Evolutionary conservation across 2,113 vertebrate genomes (phyloP), one percentile per base, ranked within the genome.

Genomic region (Labeo rohita): DNA sequence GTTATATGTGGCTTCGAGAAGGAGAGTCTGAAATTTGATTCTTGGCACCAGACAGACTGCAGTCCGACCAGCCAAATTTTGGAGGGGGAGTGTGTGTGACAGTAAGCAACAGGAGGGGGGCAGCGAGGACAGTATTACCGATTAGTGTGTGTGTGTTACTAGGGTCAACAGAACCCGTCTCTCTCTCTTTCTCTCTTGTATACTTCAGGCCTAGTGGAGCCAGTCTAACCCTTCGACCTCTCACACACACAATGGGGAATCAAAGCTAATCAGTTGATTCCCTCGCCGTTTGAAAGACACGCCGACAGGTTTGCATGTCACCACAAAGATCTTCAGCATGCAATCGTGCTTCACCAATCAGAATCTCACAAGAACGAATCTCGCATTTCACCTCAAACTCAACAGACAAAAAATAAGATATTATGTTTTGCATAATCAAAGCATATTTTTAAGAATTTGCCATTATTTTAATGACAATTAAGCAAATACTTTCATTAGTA

Each of bases 41-140:
- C 94, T 93, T 95, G 95, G 96, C 96, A 96, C 96, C 96, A 97
- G 96, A 95, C 95, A 96, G 96, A 94, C 96, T 97, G 96, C 73
- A 89, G 90, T 63, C 87, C 73, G 78, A 79, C 34, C 78, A 83
- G 77, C 66, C 84, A 77, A 83, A 75, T 87, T 63, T 85, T 68
- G 36, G 86, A 7, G 77, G 75, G 87, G 85, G 85, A 59, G 81
- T 39, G 93, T 92, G 43, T 15, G 56, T 56, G 78, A 82, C 80
- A 82, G 63, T 82, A 82, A 68, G 70, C 68, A 21, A 59, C 63
- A 56, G 59, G 59, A 83, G 84, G 84, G 68, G 75, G 75, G 47
- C 68, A 73, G 52, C 49, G 43, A 49, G 16, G 86, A 77, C 74
- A 88, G 81, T 82, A 82, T 82, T 82, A 50, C 61, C 63, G 61